phyloP scores from a whole-genome alignment of 2,113 vertebrate species.

The Pomatorhinus ruficollis region DNA sequence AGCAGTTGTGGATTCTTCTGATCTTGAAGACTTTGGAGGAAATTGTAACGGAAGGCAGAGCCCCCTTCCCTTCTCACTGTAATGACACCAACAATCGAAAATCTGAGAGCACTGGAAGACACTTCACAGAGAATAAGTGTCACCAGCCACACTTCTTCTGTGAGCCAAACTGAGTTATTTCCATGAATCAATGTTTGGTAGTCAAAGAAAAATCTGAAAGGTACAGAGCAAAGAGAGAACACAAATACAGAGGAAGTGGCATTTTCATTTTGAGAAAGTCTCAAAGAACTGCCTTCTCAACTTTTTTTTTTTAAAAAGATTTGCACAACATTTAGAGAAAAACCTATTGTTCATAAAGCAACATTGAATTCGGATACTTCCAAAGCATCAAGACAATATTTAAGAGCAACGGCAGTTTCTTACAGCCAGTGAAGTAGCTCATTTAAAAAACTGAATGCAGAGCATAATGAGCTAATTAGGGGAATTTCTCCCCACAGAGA shows the following conservation, averaged over 20 bases:
- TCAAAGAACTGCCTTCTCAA: neutral
- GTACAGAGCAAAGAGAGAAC: neutral
- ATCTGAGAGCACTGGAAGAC: neutral
- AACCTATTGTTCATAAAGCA: neutral
- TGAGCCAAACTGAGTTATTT: neutral
- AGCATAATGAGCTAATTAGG: neutral
- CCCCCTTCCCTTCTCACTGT: neutral
- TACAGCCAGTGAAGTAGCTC: neutral
- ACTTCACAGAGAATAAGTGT: neutral
- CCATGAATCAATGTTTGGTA: neutral
- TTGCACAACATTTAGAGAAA: neutral
- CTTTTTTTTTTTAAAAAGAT: neutral
- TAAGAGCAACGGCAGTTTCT: neutral
- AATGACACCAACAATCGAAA: rapidly evolving
- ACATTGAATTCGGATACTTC: neutral
- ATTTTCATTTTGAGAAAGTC: neutral
- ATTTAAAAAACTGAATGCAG: neutral
- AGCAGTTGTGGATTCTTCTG: neutral
- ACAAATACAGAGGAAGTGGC: neutral
- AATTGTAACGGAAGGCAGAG: neutral
- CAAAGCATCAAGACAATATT: neutral
- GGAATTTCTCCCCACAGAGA: neutral
- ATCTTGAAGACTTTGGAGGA: neutral
- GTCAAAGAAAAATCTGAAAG: neutral
- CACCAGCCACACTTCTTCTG: neutral